Percentiles rank a stretch among this genome's conserved stretches.
Conservation (phyloP, 2,113 vertebrate species). For the Dissostichus mawsoni region DNA sequence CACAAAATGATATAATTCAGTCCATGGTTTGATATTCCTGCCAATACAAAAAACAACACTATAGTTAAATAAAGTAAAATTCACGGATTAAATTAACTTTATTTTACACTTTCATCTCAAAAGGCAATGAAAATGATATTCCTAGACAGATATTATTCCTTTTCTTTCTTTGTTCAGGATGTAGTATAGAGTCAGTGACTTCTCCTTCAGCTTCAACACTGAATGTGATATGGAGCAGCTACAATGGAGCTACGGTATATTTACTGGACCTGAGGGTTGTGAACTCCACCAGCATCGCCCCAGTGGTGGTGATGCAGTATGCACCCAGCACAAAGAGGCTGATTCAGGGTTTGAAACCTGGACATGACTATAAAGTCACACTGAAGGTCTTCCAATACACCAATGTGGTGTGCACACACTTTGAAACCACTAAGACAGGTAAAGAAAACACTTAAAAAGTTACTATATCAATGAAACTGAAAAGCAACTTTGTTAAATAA, state of each 20-base stretch:
- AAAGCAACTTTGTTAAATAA: neutral
- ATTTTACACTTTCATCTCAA: neutral
- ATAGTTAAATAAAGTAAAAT: neutral
- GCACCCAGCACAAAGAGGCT: slow-evolving; percentile 39
- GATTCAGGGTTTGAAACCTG: slow-evolving; percentile 75
- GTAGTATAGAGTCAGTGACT: slow-evolving; percentile 67
- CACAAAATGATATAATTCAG: too few relatives aligned
- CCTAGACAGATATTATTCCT: neutral
- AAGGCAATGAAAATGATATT: neutral
- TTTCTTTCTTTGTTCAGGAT: slow-evolving; percentile 58
- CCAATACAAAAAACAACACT: too few relatives aligned
- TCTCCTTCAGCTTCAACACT: slow-evolving; percentile 78
- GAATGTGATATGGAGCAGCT: slow-evolving; percentile 65
- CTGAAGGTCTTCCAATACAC: slow-evolving; percentile 63
- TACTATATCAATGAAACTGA: neutral
- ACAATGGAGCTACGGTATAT: slow-evolving; percentile 57
- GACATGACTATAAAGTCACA: slow-evolving; percentile 71
- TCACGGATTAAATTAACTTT: neutral
- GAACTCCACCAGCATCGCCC: slow-evolving; percentile 61
- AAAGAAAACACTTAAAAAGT: neutral
- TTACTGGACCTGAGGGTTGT: slow-evolving; percentile 66
- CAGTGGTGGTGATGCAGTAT: slow-evolving; percentile 53
- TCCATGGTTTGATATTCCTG: too few relatives aligned
- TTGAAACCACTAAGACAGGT: slow-evolving; percentile 70
- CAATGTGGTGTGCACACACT: slow-evolving; percentile 38